These are phyloP conservation scores for Poecile atricapillus DNA, from an alignment of 2,113 vertebrate genomes.

Conservation along the genomic window DNA sequence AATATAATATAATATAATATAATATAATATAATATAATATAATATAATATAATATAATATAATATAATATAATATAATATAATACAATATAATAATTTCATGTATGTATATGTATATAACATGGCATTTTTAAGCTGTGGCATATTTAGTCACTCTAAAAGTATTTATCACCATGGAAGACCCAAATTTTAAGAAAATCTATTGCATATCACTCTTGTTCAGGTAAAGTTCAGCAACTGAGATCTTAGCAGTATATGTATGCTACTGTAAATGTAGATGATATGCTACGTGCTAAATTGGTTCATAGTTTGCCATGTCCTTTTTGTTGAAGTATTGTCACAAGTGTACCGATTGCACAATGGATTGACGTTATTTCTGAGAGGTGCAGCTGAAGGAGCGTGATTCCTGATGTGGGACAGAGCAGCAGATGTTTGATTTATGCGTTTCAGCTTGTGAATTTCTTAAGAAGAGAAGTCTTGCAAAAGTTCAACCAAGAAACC, in stretches of 20 bases:
- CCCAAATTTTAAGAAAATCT: not conserved
- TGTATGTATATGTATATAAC: too few species aligned
- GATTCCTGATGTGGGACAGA: not conserved
- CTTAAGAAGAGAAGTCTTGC: not conserved
- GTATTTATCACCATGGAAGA: not conserved
- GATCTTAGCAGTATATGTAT: not conserved
- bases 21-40: too few species aligned
- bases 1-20: too few species aligned
- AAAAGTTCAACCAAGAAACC: not conserved
- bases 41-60: too few species aligned
- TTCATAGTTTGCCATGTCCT: not conserved
- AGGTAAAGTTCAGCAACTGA: not conserved
- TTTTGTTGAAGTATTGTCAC: not conserved
- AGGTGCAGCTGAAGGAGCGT: not conserved
- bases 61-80: too few species aligned
- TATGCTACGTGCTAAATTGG: not conserved
- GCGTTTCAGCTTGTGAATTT: not conserved
- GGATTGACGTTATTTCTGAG: not conserved
- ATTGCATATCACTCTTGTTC: not conserved
- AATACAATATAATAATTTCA: too few species aligned
- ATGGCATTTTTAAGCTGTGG: not conserved
- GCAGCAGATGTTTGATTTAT: not conserved
- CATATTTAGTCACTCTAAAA: not conserved
- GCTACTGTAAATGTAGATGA: not conserved
- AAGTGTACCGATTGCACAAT: fast-evolving